Conservation (phyloP, 2,113 vertebrate species). For the Chaetodon trifascialis region DNA sequence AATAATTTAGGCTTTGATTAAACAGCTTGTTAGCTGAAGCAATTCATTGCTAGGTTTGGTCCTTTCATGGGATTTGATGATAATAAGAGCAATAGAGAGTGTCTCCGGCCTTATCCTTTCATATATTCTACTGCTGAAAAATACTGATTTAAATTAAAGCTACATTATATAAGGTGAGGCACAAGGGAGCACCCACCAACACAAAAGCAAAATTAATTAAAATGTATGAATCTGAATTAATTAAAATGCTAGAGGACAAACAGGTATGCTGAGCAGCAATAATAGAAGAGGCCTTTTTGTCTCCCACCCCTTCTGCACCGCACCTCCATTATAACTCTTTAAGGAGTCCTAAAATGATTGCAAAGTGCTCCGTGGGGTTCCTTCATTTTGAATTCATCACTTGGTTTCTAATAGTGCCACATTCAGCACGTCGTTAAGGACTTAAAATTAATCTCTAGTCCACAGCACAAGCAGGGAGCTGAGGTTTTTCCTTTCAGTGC, state of each 20-base stretch:
- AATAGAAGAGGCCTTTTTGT: not conserved
- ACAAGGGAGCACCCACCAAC: not conserved
- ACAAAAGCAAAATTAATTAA: not conserved
- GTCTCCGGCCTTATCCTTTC: no score
- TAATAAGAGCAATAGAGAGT: not conserved
- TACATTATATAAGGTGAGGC: not conserved
- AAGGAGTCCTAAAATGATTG: slow-evolving; percentile 1
- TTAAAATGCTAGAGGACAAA: slow-evolving; percentile 30
- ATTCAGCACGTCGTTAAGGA: not conserved
- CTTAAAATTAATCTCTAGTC: slow-evolving; percentile 1
- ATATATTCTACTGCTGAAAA: no score
- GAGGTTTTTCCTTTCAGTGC: not conserved
- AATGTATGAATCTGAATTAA: slow-evolving; percentile 18
- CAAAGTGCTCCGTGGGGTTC: not conserved
- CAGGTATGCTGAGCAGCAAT: slow-evolving; percentile 22
- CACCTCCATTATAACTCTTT: slow-evolving; percentile 11
- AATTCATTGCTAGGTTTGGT: not conserved
- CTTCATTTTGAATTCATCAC: slow-evolving; percentile 15
- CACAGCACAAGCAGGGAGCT: not conserved
- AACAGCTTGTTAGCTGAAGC: not conserved
- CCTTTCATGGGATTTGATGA: not conserved
- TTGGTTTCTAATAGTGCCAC: not conserved
- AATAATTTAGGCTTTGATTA: not conserved
- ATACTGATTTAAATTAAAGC: not conserved
- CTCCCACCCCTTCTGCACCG: not conserved